Conservation (phyloP, 2,113 vertebrate species). For the Silurus asotus region DNA sequence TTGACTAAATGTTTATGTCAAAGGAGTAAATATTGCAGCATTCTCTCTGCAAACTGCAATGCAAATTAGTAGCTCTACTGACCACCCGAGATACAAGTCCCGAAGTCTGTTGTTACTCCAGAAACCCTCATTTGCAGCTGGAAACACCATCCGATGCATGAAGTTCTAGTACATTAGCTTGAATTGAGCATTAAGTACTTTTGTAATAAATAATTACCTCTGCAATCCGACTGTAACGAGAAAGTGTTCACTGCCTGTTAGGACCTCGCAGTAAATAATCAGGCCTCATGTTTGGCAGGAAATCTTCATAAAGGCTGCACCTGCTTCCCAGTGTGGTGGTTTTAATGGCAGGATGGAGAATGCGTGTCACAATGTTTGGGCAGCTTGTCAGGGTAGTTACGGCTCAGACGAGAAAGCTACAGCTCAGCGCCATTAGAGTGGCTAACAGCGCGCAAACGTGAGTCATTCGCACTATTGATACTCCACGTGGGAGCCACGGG, state of each 20-base stretch:
- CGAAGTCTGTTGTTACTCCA: not conserved
- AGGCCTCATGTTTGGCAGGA: not conserved
- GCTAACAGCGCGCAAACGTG: not conserved
- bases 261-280: constrained; percentile 3
- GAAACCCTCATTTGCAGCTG: not conserved
- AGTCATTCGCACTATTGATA: not conserved
- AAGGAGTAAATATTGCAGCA: not conserved
- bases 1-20: not conserved
- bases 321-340: not conserved
- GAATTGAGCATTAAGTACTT: not conserved
- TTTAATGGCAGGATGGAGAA: not conserved
- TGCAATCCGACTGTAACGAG: not conserved
- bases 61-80: not conserved
- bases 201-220: not conserved
- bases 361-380: not conserved
- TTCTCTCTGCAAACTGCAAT: not conserved
- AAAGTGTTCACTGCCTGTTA: constrained; percentile 1
- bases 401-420: not conserved
- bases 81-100: not conserved
- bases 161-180: not conserved
- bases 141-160: not conserved
- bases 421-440: not conserved
- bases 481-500: not conserved
- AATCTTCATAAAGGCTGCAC: not conserved
- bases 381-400: not conserved